Conservation (phyloP, 2,797 vertebrate genomes). For the Neosilurus mollespiculum region DNA sequence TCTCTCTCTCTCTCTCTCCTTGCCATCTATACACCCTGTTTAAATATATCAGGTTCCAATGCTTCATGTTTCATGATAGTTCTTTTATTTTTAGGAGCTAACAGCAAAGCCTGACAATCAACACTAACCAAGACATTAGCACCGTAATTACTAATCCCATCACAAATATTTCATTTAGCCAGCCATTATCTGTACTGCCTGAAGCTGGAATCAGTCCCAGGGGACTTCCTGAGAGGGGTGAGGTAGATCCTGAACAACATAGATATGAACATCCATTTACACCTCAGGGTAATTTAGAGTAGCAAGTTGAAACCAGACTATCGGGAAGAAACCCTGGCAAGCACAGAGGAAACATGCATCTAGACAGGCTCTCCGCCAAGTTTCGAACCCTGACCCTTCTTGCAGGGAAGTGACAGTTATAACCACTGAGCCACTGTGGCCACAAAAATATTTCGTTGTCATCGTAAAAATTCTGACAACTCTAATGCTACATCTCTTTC, state of each 20-base stretch:
- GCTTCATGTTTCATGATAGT: not conserved
- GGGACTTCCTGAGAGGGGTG: not conserved
- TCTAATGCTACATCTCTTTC: constrained; percentile 2
- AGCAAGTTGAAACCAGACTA: too few species aligned
- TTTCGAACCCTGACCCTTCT: too few species aligned
- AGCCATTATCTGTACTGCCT: too few species aligned
- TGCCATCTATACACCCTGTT: not conserved
- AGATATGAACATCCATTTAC: too few species aligned
- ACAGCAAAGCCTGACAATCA: not conserved
- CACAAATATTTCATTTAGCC: not conserved
- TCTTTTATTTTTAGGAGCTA: not conserved
- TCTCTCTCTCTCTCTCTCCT: not conserved
- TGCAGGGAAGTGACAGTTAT: too few species aligned
- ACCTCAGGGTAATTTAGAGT: too few species aligned
- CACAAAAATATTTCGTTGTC: not conserved
- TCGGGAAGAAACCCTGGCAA: too few species aligned
- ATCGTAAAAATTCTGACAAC: not conserved
- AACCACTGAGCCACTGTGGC: not conserved
- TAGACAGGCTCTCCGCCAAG: too few species aligned
- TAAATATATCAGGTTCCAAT: not conserved
- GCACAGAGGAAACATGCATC: too few species aligned
- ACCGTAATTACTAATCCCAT: not conserved
- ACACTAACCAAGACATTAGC: not conserved
- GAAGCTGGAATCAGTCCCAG: too few species aligned
- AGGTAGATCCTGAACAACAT: too few species aligned